Conservation (phyloP, 2,888 invertebrate genomes). For the Dioctria rufipes region DNA sequence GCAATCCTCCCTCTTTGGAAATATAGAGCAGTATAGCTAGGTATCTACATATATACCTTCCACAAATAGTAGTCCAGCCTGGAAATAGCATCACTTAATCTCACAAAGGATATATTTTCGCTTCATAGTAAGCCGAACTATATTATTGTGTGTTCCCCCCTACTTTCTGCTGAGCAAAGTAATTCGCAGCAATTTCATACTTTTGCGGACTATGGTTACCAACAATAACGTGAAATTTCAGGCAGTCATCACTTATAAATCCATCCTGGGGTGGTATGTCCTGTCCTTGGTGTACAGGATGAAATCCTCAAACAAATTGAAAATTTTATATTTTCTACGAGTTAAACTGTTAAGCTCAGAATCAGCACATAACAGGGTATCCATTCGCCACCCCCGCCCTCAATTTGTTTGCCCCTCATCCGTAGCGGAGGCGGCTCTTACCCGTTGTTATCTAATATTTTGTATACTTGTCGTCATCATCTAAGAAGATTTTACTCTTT, state of each 20-base stretch:
- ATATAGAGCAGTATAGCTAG: no score
- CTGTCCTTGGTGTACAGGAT: conserved; percentile 23
- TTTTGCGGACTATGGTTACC: conserved; percentile 11
- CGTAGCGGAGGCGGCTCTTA: not conserved
- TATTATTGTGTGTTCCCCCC: not conserved
- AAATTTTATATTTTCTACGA: conserved; percentile 51
- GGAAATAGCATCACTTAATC: not conserved
- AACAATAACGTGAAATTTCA: conserved; percentile 36
- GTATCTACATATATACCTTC: not conserved
- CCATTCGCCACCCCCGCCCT: no score
- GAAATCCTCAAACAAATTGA: conserved; percentile 50
- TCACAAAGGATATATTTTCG: conserved; percentile 8
- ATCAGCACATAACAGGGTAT: conserved; percentile 28
- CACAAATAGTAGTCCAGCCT: not conserved
- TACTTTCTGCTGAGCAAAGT: conserved; percentile 35
- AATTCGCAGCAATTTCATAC: conserved; percentile 12
- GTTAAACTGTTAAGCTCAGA: conserved; percentile 41
- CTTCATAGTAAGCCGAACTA: conserved; percentile 21
- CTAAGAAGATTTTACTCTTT: conserved; percentile 34
- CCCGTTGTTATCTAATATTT: conserved; percentile 17
- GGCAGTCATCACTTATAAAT: conserved; percentile 52
- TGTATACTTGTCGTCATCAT: conserved; percentile 20
- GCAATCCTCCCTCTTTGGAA: no score
- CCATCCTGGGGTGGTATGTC: not conserved
- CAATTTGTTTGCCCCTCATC: not conserved